Evolutionary conservation across 1,140 invertebrate genomes (phyloP), one percentile per base, ranked within the genome.

Genomic region (Drosophila quadrilineata): DNA sequence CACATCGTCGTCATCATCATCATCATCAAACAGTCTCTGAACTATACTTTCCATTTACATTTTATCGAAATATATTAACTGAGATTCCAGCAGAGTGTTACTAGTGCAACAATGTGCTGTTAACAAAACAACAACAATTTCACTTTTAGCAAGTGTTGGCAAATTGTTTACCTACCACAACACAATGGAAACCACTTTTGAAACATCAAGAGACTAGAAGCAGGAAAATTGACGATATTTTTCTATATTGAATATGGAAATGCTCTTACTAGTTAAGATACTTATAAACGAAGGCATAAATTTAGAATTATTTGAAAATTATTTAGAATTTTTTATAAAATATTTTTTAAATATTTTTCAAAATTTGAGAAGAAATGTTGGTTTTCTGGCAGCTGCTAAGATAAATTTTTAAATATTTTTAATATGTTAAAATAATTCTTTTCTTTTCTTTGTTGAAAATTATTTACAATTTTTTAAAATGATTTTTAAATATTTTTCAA

Each of bases 91-190:
- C n/a, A n/a, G n/a, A n/a, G n/a, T n/a, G n/a, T n/a, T n/a, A n/a
- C 19, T 9, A 41, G 16, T 22, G n/a, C 10, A 6, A 24, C 40
- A 43, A 45, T 16, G 31, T 40, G 10, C 17, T 3, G 17, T 40
- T 29, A 29, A 40, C 8, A 12, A 48, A 85, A 77, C 63, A 72
- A 69, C 70, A 68, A 71, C 79, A 84, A 79, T 84, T 84, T 84
- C 79, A 86, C 79, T 84, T 84, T 84, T 86, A 84, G 79, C 79
- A 79, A 74, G 57, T 84, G 38, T 43, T 52, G 9, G 40, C 38
- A 33, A 16, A 16, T n/a, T 80, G 76, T 80, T 80, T 82, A 54
- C 54, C 53, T 56, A 38, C n/a, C n/a, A n/a, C 38, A 49, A 48
- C 50, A 75, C 41, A 53, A 57, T 22, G 28, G 36, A 40, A 41